Conservation (phyloP, 2,888 invertebrate genomes). For the Holacanthella duospinosa region DNA sequence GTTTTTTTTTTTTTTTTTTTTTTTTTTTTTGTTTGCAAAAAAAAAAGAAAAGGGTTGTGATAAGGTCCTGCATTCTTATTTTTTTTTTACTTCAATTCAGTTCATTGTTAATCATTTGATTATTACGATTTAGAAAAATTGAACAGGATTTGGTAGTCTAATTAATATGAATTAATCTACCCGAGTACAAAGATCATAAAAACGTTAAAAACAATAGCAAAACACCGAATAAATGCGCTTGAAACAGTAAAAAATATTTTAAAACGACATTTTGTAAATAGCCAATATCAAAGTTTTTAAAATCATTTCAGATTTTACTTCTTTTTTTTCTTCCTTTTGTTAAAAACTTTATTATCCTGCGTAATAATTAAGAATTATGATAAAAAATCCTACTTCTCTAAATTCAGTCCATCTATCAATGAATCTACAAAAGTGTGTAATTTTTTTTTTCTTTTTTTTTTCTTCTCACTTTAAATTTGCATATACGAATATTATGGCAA, state of each 20-base stretch:
- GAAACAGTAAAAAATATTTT: neutral
- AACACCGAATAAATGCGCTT: conserved; percentile 3
- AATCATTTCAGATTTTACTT: neutral
- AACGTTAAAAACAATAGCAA: conserved; percentile 4
- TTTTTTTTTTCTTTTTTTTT: too few relatives aligned
- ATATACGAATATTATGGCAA: too few relatives aligned
- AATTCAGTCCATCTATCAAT: too few relatives aligned
- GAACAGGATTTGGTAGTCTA: neutral
- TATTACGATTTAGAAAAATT: neutral
- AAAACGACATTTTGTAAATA: neutral
- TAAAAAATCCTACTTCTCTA: too few relatives aligned
- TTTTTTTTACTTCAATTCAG: neutral
- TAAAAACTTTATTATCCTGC: too few relatives aligned
- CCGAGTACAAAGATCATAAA: neutral
- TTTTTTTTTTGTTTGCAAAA: neutral
- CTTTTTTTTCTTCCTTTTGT: neutral
- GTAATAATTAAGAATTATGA: too few relatives aligned
- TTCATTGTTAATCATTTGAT: neutral
- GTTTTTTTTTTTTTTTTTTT: neutral
- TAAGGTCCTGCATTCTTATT: neutral
- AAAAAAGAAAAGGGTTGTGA: neutral
- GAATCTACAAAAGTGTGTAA: too few relatives aligned
- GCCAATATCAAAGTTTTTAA: conserved; percentile 1
- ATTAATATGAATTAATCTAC: neutral
- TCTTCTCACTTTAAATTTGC: too few relatives aligned